These are phyloP conservation scores for Orestias chungarensis DNA, from an alignment of 2,797 vertebrate genomes.

Conservation along the genomic window DNA sequence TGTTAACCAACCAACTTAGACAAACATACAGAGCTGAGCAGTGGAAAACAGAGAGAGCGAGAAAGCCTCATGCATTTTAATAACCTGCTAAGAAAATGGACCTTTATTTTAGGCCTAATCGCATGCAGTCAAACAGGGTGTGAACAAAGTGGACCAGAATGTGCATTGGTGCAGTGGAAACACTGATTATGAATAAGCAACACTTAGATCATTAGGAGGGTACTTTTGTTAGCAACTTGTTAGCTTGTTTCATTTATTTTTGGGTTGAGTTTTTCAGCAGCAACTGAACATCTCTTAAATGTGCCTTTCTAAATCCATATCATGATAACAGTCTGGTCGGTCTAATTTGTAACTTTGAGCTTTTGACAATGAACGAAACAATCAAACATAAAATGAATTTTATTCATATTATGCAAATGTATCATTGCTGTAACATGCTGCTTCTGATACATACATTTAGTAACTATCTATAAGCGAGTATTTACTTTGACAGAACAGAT, in stretches of 20 bases:
- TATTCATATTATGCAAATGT: slow-evolving; percentile 21
- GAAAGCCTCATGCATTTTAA: slow-evolving; percentile 85
- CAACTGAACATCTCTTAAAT: slow-evolving; percentile 28
- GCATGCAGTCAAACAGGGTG: slow-evolving; percentile 69
- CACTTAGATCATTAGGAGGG: slow-evolving; percentile 62
- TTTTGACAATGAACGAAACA: slow-evolving; percentile 14
- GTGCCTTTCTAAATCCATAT: slow-evolving; percentile 16
- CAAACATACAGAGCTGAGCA: slow-evolving; percentile 80
- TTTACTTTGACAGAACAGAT: neutral
- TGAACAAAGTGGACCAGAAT: slow-evolving; percentile 62
- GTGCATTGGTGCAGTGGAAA: slow-evolving; percentile 57
- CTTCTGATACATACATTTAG: slow-evolving; percentile 14
- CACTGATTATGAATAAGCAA: slow-evolving; percentile 58
- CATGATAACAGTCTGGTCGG: slow-evolving; percentile 22
- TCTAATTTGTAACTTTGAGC: slow-evolving; percentile 16
- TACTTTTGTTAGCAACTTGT: slow-evolving; percentile 63
- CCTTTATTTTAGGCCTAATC: slow-evolving; percentile 84
- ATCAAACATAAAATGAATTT: too few species aligned
- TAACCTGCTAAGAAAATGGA: slow-evolving; percentile 74
- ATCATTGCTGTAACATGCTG: neutral
- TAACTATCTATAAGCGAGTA: slow-evolving; percentile 8
- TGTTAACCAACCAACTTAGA: slow-evolving; percentile 86
- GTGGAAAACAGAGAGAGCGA: slow-evolving; percentile 71
- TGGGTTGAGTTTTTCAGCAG: slow-evolving; percentile 39
- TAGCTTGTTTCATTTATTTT: slow-evolving; percentile 44